Base-by-base conservation (phyloP, 2,797 vertebrate species). In the Phataginus tricuspis region DNA sequence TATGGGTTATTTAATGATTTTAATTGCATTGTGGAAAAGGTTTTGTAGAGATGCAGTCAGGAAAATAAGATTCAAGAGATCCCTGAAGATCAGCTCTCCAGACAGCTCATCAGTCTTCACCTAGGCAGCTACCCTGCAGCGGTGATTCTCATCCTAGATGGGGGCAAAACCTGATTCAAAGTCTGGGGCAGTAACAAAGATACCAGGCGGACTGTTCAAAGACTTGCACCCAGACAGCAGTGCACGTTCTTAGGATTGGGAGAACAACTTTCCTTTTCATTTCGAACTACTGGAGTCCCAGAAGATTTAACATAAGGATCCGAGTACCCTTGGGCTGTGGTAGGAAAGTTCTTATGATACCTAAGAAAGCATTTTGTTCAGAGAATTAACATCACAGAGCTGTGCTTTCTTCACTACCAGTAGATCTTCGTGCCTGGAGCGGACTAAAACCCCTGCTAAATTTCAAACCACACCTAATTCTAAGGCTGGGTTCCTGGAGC, bases 1-100 rank as follows among this genome's bases (percentile, higher is more conserved):
- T 59, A 51, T 86, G 72, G 92, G n/a, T 95, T 90, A 95, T 86
- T 97, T 97, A 95, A 95, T 94, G 27, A 94, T 78, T 95, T 96
- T 97, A 95, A 97, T 89, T 82, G 59, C 13, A 91, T 55, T 75
- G 39, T 23, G 39, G 63, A 12, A 49, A 4, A 87, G 39, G 10
- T 82, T 71, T 45, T 84, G 10, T 68, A 95, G 91, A 96, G 68
- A 61, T 69, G 39, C 87, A 95, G 39, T 97, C 29, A 96, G 91
- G 94, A 86, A 94, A 96, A 97, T 72, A 94, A 2, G 21, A 95
- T 71, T 86, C 96, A 94, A 11, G 59, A 91, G 59, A 95, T 92
- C 78, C 66, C 80, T 53, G 34, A 80, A 34, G 39, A 78, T 59
- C 15, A 97, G 0, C 5, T 94, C 71, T 57, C 29, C 80, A 74